Evolutionary conservation across 1,140 invertebrate species (phyloP).

Genomic region (Campoletis sonorensis): DNA sequence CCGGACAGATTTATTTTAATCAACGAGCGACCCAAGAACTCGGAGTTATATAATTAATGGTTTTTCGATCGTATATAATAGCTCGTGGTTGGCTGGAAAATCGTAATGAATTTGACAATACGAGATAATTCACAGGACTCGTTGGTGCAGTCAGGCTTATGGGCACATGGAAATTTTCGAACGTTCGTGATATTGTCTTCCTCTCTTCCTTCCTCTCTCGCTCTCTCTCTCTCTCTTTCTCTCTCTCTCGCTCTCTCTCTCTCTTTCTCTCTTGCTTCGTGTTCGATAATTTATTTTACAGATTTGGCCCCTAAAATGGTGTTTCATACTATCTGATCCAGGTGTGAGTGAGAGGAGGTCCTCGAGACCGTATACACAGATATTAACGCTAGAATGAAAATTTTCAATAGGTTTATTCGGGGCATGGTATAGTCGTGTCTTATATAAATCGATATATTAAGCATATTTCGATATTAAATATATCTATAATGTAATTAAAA

Average conservation of each 20-base stretch:
- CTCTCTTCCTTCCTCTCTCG: slow-evolving; percentile 37
- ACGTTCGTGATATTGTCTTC: neutral
- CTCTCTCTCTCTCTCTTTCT: slow-evolving; percentile 10
- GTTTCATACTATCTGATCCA: slow-evolving; percentile 14
- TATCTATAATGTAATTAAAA: neutral
- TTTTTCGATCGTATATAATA: slow-evolving; percentile 24
- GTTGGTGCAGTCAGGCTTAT: neutral
- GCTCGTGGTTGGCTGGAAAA: neutral
- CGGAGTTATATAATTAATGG: slow-evolving; percentile 9
- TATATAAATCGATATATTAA: neutral
- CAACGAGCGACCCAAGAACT: neutral
- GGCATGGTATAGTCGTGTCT: neutral
- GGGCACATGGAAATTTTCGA: slow-evolving; percentile 27
- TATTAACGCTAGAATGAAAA: slow-evolving; percentile 1
- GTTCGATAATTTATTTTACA: slow-evolving; percentile 32
- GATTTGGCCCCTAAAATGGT: slow-evolving; percentile 23
- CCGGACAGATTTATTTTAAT: slow-evolving; percentile 28
- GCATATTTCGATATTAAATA: slow-evolving; percentile 1
- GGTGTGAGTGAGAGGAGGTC: slow-evolving; percentile 20
- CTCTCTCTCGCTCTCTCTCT: slow-evolving; percentile 40
- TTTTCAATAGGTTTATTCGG: neutral
- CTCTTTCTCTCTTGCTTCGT: slow-evolving; percentile 14
- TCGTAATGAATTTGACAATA: slow-evolving; percentile 26
- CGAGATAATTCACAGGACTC: slow-evolving; percentile 14
- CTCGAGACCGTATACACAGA: neutral